Conservation (phyloP, 2,888 invertebrate genomes). For the Coremacera marginata region DNA sequence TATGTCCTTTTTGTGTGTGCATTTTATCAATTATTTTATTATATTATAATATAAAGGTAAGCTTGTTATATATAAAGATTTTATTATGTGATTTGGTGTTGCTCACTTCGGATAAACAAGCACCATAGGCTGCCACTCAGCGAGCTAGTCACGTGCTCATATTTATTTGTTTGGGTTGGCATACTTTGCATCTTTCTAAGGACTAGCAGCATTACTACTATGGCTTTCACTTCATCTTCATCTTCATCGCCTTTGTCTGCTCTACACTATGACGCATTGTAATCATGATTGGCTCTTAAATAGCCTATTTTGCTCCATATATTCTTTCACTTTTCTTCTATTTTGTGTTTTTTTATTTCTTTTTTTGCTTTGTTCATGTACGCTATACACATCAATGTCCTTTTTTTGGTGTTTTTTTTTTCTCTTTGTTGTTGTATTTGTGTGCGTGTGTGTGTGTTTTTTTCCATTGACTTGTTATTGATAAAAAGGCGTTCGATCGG, state of each 20-base stretch:
- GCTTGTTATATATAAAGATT: too few species aligned
- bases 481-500: background rate
- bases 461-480: slow-evolving; percentile 21
- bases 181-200: too few species aligned
- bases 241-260: background rate
- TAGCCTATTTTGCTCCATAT: slow-evolving; percentile 6
- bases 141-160: too few species aligned
- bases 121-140: too few species aligned
- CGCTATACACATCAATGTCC: background rate
- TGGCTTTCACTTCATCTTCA: background rate
- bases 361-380: background rate
- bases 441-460: background rate
- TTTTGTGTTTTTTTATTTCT: background rate
- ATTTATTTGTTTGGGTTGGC: too few species aligned
- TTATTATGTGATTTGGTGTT: too few species aligned
- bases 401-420: background rate
- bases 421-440: too few species aligned
- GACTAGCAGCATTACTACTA: too few species aligned
- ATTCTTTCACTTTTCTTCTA: background rate
- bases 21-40: too few species aligned
- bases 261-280: background rate
- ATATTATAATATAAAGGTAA: too few species aligned
- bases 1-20: too few species aligned
- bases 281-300: slow-evolving; percentile 17
- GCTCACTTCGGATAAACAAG: too few species aligned